These are phyloP conservation scores for Lymantria monacha DNA, from an alignment of 2,888 invertebrate genomes.

Conservation along the genomic window DNA sequence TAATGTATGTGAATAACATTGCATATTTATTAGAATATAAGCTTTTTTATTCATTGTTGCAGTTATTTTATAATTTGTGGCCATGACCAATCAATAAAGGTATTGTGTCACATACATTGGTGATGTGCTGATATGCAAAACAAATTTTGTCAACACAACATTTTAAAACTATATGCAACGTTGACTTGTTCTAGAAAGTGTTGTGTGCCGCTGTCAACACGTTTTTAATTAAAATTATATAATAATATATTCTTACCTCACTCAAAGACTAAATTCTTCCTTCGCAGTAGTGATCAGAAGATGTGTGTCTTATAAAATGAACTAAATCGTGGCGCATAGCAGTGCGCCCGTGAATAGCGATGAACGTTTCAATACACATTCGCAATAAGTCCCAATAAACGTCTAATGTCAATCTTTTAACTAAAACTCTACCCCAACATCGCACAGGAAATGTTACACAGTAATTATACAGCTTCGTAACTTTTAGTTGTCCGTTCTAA, in stretches of 20 bases:
- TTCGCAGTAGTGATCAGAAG: constrained; percentile 90
- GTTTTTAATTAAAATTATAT: neutral
- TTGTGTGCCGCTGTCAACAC: neutral
- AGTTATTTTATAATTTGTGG: neutral
- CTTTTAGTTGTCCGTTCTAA: constrained; percentile 37
- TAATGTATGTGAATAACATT: neutral
- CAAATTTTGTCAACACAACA: neutral
- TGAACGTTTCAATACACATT: constrained; percentile 82
- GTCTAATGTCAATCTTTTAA: constrained; percentile 64
- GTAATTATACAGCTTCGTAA: constrained; percentile 62
- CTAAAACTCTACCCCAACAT: constrained; percentile 73
- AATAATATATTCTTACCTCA: constrained; percentile 48
- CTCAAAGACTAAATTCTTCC: constrained; percentile 69
- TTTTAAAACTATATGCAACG: constrained; percentile 1
- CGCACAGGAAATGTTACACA: constrained; percentile 67
- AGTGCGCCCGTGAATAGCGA: constrained; percentile 84
- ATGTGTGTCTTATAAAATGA: constrained; percentile 89
- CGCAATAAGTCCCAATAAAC: constrained; percentile 74
- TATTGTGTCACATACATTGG: neutral
- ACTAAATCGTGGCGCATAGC: constrained; percentile 90
- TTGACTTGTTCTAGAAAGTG: constrained; percentile 19
- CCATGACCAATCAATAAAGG: neutral
- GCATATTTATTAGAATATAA: too few species aligned
- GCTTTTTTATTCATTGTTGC: too few species aligned
- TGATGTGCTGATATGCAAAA: neutral